These are phyloP conservation scores for Tympanoctomys barrerae DNA, from an alignment of 2,797 vertebrate genomes.

Conservation along the genomic window DNA sequence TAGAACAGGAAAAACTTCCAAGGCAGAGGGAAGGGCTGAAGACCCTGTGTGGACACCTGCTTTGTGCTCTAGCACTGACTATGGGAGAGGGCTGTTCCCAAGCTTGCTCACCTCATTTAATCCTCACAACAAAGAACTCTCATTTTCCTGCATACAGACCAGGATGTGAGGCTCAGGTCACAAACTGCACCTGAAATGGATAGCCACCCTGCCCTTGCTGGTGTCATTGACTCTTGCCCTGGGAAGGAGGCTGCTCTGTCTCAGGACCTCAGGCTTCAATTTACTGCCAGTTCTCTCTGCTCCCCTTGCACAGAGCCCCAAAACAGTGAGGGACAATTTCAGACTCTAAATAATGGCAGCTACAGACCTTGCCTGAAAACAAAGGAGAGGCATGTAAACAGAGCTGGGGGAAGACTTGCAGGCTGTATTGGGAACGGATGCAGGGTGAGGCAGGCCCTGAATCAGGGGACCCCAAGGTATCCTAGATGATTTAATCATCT, in stretches of 20 bases:
- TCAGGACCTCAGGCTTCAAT: neutral
- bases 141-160: fast-evolving
- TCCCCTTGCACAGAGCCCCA: neutral
- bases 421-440: neutral
- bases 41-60: neutral
- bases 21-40: neutral
- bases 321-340: neutral
- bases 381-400: neutral
- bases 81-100: fast-evolving
- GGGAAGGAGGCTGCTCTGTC: fast-evolving
- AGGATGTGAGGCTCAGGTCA: neutral
- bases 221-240: fast-evolving
- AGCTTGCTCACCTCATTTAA: too few relatives aligned
- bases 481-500: neutral
- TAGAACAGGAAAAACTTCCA: neutral
- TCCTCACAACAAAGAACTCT: neutral
- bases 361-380: neutral
- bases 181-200: neutral
- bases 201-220: fast-evolving
- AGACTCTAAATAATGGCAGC: neutral
- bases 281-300: neutral
- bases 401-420: too few relatives aligned
- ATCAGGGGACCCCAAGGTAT: fast-evolving
- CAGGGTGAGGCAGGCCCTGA: fast-evolving
- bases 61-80: too few relatives aligned